Evolutionary conservation across 2,113 vertebrate species (phyloP).

Genomic region (Sterna hirundo): DNA sequence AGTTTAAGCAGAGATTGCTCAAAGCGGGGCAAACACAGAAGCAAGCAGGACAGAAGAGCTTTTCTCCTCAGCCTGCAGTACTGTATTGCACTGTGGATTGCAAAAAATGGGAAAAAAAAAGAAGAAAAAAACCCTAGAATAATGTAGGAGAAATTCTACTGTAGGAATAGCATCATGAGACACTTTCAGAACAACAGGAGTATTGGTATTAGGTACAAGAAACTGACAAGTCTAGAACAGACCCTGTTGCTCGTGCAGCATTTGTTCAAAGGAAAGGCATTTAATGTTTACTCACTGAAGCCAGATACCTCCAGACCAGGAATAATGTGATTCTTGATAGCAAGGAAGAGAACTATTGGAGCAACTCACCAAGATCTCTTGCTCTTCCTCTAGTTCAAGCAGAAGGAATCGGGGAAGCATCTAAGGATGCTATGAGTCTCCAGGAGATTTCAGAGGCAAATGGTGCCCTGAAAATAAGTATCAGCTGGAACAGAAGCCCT

Average conservation of each 20-base stretch:
- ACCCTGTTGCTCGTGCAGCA: not conserved
- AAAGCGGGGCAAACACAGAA: not conserved
- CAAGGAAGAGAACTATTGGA: not conserved
- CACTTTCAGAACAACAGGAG: not conserved
- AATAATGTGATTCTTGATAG: not conserved
- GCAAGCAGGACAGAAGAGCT: not conserved
- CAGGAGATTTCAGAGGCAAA: not conserved
- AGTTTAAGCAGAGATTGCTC: not conserved
- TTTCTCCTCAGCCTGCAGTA: not conserved
- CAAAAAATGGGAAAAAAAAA: not conserved
- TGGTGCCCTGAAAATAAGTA: not conserved
- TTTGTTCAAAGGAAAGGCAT: not conserved
- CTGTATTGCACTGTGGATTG: fast-evolving
- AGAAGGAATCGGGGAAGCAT: not conserved
- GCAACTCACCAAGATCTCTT: not conserved
- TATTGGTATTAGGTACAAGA: not conserved
- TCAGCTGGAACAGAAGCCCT: not conserved
- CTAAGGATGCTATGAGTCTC: not conserved
- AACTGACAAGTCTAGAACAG: not conserved
- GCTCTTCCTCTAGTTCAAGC: not conserved
- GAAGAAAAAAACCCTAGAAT: not conserved
- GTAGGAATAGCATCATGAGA: not conserved
- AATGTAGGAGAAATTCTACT: not conserved
- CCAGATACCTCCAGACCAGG: not conserved
- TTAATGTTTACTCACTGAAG: not conserved